A percentile compares a stretch with the other conserved stretches of the same genome.
These are phyloP conservation scores for Philereme transversata DNA, from an alignment of 2,888 invertebrate species.

Conservation along the genomic window DNA sequence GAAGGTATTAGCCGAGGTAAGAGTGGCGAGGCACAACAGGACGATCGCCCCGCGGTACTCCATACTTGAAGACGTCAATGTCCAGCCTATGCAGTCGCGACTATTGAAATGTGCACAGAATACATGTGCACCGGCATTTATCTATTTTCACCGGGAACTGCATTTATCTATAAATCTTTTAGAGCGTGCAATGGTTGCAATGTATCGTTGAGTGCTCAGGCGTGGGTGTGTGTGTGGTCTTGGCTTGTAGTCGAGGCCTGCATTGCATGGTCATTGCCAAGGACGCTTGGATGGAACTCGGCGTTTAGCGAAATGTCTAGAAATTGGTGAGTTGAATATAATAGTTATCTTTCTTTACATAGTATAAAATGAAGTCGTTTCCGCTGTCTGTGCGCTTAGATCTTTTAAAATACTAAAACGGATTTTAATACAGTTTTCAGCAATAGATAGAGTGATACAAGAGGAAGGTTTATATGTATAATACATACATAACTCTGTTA, in stretches of 20 bases:
- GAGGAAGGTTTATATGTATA: too few relatives aligned
- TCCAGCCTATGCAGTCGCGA: constrained; percentile 72
- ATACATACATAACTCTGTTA: too few relatives aligned
- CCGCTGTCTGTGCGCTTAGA: too few relatives aligned
- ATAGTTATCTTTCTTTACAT: too few relatives aligned
- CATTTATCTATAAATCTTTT: constrained; percentile 84
- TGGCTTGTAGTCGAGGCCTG: constrained; percentile 31
- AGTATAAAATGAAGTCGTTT: too few relatives aligned
- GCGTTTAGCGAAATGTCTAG: constrained; percentile 40
- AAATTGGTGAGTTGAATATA: too few relatives aligned
- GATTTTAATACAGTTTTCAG: too few relatives aligned
- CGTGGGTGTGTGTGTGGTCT: constrained; percentile 57
- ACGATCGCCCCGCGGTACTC: constrained; percentile 69
- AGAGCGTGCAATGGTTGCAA: constrained; percentile 84
- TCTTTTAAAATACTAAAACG: too few relatives aligned
- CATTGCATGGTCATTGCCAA: constrained; percentile 62
- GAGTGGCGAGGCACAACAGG: constrained; percentile 69
- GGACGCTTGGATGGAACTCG: constrained; percentile 45
- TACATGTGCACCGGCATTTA: constrained; percentile 80
- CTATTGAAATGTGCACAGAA: constrained; percentile 80
- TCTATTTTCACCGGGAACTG: constrained; percentile 84
- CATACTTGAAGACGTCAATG: constrained; percentile 62
- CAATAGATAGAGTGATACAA: too few relatives aligned
- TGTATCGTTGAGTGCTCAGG: constrained; percentile 78
- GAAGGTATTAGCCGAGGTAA: constrained; percentile 68